A percentile compares a stretch with the other conserved stretches of the same genome.
Evolutionary conservation across 1,140 invertebrate genomes (phyloP).

Genomic region (Heterodera carotae): DNA sequence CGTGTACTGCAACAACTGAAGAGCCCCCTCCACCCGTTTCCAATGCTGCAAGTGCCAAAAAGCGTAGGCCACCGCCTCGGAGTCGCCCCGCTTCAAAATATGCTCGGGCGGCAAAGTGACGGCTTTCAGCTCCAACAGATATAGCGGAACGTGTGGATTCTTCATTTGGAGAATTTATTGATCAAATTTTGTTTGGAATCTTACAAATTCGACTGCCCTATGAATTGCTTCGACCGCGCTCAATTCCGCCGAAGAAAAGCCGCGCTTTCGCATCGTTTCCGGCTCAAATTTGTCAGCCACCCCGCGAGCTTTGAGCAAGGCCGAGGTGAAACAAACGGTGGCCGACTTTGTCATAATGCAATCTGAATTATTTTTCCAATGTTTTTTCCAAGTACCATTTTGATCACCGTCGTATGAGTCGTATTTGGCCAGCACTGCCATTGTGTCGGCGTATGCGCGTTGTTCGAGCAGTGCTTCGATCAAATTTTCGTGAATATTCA

Average conservation of each 20-base stretch:
- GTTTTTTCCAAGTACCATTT: background rate
- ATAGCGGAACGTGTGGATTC: constrained; percentile 97
- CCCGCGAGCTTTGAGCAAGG: constrained; percentile 84
- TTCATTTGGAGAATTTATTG: background rate
- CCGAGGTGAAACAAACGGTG: constrained; percentile 94
- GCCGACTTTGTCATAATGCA: constrained; percentile 92
- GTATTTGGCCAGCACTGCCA: constrained; percentile 92
- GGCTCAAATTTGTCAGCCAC: constrained; percentile 89
- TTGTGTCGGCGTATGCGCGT: constrained; percentile 93
- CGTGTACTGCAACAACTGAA: constrained; percentile 88
- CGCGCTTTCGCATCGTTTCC: constrained; percentile 82
- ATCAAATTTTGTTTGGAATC: background rate
- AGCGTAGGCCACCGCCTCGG: constrained; percentile 91
- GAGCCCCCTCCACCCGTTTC: constrained; percentile 88
- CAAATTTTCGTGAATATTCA: constrained; percentile 95
- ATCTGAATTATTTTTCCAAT: constrained; percentile 69
- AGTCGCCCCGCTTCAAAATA: constrained; percentile 93
- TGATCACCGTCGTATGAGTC: constrained; percentile 71
- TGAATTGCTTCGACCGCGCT: constrained; percentile 94
- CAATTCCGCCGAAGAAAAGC: constrained; percentile 85
- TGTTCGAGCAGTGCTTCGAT: constrained; percentile 92
- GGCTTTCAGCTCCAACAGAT: constrained; percentile 92
- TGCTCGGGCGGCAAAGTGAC: constrained; percentile 94
- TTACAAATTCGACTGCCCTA: constrained; percentile 85
- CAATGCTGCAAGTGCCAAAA: constrained; percentile 95